Base-by-base conservation (phyloP, 2,888 invertebrate genomes). In the Cheilosia vulpina region DNA sequence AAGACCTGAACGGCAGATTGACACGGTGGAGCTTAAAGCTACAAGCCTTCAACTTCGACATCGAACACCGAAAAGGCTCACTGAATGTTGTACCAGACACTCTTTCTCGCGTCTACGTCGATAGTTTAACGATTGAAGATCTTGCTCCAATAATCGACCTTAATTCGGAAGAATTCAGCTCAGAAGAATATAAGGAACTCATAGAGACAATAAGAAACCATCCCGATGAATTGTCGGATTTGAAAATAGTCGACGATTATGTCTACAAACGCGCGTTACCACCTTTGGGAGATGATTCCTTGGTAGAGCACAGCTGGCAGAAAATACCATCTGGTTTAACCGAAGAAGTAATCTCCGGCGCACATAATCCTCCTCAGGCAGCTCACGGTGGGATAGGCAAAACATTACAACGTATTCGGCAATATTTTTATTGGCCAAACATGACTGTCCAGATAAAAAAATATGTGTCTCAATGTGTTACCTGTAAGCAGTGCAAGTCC, bases 21-120 rank as follows among this genome's bases (percentile, higher is more conserved):
- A 5, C 27, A 1, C 27, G 27, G 5, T 27, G 27, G 27, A 27
- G 27, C 1, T 1, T 27, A 1, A 27, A 27, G 27, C 27, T 27
- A 6, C 47, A 47, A 19, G 17, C n/a, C 2, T 17, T 17, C 4
- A 47, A 0, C 87, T 31, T 66, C 71, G 21, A 50, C 2, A 78
- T 84, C 1, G 77, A 77, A 7, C 89, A 90, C 68, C 79, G 89
- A 7, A 89, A 87, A 58, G 89, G 89, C 0, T 81, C 82, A 1
- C 17, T 47, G 1, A 27, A 27, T 27, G 27, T 5, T 1, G 27
- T 27, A 5, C 27, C 27, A 5, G 27, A 27, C 5, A 27, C 27
- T 5, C 27, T 27, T 27, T 27, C 27, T 0, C 27, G 27, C 27
- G 17, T 60, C 1, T 58, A 47, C 41, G 21, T 52, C 0, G 60